phyloP scores from a whole-genome alignment of 2,797 vertebrate species.

The Sebastes itinus region DNA sequence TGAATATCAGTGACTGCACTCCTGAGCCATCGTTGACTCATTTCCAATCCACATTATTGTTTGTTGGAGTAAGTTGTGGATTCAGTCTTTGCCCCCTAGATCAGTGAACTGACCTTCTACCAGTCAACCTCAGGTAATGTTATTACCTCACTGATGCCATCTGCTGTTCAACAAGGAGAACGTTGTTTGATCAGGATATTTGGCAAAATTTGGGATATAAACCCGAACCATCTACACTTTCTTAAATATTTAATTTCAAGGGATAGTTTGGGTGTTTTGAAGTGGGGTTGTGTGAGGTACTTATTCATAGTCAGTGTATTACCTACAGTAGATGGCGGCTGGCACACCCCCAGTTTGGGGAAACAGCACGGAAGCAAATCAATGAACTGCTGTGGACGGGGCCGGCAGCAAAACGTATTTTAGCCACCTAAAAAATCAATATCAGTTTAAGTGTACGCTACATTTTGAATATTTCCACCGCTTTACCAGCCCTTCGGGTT shows the following conservation, averaged over 20 bases:
- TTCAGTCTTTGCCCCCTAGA: not conserved
- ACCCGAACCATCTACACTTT: not conserved
- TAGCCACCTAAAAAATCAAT: too few relatives aligned
- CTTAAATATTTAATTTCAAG: not conserved
- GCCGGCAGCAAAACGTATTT: too few relatives aligned
- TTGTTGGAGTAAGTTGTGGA: not conserved
- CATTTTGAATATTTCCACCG: too few relatives aligned
- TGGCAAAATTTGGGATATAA: not conserved
- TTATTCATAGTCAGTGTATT: too few relatives aligned
- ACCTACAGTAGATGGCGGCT: too few relatives aligned
- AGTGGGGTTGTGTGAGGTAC: too few relatives aligned
- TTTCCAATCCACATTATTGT: not conserved
- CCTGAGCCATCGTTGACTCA: not conserved
- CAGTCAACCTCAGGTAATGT: not conserved
- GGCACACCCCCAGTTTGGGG: too few relatives aligned
- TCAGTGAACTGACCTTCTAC: not conserved
- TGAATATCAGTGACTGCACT: not conserved
- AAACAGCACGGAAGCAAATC: too few relatives aligned
- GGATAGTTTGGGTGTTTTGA: too few relatives aligned
- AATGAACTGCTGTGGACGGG: too few relatives aligned
- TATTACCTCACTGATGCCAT: not conserved
- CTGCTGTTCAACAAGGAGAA: conserved; percentile 29
- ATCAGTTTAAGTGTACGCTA: too few relatives aligned
- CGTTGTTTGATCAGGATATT: not conserved
- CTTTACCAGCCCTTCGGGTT: too few relatives aligned